Percentiles rank a stretch among this genome's conserved stretches.
These are phyloP conservation scores for Myiopsitta monachus DNA, from an alignment of 2,113 vertebrate species.

Conservation along the genomic window DNA sequence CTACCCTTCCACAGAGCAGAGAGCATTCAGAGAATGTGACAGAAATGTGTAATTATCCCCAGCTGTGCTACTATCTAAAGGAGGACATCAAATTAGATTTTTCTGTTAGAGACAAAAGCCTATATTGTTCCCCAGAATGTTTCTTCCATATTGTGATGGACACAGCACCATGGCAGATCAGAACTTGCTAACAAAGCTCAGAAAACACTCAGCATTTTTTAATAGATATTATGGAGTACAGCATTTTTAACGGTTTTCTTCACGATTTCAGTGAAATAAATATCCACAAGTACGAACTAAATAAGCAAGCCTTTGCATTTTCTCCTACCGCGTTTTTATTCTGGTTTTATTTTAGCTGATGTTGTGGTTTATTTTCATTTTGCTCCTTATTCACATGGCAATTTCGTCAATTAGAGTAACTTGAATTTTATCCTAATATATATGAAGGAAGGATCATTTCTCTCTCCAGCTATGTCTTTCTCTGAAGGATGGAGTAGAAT, in stretches of 20 bases:
- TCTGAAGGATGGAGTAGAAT: not conserved
- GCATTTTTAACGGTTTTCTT: not conserved
- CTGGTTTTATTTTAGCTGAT: rapidly evolving
- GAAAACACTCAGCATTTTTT: not conserved
- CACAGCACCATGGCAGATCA: not conserved
- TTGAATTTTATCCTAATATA: not conserved
- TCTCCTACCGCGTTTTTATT: not conserved
- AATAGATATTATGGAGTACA: not conserved
- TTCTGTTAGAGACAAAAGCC: not conserved
- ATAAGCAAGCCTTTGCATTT: not conserved
- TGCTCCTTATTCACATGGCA: not conserved
- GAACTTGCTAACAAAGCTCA: not conserved
- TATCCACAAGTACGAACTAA: not conserved
- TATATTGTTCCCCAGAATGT: not conserved
- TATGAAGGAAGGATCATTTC: not conserved
- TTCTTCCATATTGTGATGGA: not conserved
- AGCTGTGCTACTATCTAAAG: not conserved
- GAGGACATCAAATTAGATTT: not conserved
- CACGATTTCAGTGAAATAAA: not conserved
- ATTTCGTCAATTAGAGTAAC: not conserved
- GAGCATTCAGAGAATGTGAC: not conserved
- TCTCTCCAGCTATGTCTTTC: not conserved
- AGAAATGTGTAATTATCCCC: not conserved
- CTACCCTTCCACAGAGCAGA: not conserved
- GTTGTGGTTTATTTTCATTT: not conserved